Conservation (phyloP, 2,888 invertebrate species). For the Strigamia transsilvanica region DNA sequence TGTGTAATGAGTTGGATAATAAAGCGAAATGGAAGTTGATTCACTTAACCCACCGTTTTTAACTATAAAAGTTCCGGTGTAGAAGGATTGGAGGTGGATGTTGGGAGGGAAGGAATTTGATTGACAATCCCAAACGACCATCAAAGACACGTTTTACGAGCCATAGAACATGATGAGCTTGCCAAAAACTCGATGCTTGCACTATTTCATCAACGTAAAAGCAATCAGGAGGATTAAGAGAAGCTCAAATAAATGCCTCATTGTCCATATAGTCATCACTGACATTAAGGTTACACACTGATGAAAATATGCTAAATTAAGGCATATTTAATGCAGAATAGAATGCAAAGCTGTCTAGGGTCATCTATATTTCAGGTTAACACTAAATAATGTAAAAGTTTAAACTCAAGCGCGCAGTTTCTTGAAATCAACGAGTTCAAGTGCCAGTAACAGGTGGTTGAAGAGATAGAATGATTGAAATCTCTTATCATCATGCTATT, state of each 20-base stretch:
- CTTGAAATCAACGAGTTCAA: background rate
- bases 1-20: conserved; percentile 8
- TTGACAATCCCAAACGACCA: conserved; percentile 19
- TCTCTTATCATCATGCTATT: background rate
- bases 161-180: conserved; percentile 4
- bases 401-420: background rate
- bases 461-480: conserved; percentile 1
- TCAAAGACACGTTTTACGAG: conserved; percentile 34
- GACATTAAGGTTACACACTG: conserved; percentile 11
- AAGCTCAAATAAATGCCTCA: conserved; percentile 32
- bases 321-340: background rate
- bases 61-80: conserved; percentile 11
- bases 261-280: conserved; percentile 15
- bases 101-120: conserved; percentile 21
- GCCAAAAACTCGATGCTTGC: conserved; percentile 22
- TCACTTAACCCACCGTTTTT: background rate
- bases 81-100: background rate
- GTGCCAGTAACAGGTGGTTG: background rate
- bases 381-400: background rate
- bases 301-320: conserved; percentile 21
- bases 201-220: conserved; percentile 40
- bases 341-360: background rate
- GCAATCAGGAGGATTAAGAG: conserved; percentile 30
- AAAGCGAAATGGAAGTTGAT: background rate
- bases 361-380: conserved; percentile 1